A percentile compares a stretch with the other conserved stretches of the same genome.
Evolutionary conservation across 2,888 invertebrate species (phyloP).

Genomic region (Molorchus minor): DNA sequence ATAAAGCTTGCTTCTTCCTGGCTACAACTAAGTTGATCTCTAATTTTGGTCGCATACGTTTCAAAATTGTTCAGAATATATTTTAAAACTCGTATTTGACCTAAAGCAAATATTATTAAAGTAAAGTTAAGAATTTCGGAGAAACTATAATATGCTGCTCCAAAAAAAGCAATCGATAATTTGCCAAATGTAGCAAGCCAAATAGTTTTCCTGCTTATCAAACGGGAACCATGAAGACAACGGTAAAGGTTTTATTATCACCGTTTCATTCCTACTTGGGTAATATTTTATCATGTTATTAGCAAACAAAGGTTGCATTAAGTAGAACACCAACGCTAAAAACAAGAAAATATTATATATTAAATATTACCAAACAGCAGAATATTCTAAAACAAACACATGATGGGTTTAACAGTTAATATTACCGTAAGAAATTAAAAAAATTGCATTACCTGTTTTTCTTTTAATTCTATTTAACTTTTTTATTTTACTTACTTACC

Average conservation of each 20-base stretch:
- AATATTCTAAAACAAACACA: no score
- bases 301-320: conserved; percentile 34
- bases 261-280: conserved; percentile 25
- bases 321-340: conserved; percentile 33
- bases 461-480: no score
- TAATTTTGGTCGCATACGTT: conserved; percentile 28
- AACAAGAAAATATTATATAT: no score
- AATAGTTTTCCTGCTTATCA: conserved; percentile 39
- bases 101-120: conserved; percentile 41
- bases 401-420: no score
- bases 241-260: conserved; percentile 35
- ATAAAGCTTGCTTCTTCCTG: conserved; percentile 33
- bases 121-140: conserved; percentile 43
- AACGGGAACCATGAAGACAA: conserved; percentile 44
- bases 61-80: conserved; percentile 39
- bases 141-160: conserved; percentile 42
- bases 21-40: conserved; percentile 19
- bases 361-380: no score
- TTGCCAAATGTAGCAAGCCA: conserved; percentile 37
- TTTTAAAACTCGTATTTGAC: conserved; percentile 40
- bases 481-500: no score
- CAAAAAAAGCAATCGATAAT: conserved; percentile 37
- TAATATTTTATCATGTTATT: conserved; percentile 29
- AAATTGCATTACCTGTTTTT: no score
- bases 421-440: no score